Percentiles rank a stretch among this genome's conserved stretches.
These are phyloP conservation scores for Druon quercuslanigerum DNA, from an alignment of 1,140 invertebrate species.

Conservation along the genomic window DNA sequence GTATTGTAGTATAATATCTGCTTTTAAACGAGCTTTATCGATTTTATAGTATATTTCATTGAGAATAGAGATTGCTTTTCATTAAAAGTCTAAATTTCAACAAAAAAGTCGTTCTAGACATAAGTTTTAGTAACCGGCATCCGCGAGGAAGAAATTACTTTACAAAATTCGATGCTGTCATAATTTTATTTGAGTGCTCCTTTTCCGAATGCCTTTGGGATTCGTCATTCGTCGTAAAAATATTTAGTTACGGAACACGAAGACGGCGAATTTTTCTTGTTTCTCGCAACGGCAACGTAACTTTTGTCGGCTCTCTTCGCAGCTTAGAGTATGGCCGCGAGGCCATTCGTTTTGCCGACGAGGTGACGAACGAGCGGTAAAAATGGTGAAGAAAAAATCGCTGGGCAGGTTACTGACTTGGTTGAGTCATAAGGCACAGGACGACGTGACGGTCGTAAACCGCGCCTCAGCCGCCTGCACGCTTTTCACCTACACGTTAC, in stretches of 20 bases:
- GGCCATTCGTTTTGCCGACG: slow-evolving; percentile 36
- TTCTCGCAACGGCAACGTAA: background rate
- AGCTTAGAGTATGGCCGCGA: slow-evolving; percentile 43
- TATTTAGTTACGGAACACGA: background rate
- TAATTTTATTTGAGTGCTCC: no score
- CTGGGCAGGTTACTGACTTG: slow-evolving; percentile 64
- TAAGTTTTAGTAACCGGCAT: no score
- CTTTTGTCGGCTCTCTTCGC: slow-evolving; percentile 45
- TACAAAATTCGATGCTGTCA: no score
- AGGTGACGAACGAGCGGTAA: slow-evolving; percentile 42
- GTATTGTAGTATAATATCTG: no score
- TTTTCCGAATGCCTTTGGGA: no score
- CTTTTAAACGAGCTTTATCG: no score
- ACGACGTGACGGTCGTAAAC: slow-evolving; percentile 46
- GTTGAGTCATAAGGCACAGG: slow-evolving; percentile 63
- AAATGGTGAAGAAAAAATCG: slow-evolving; percentile 45
- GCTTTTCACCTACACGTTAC: slow-evolving; percentile 46
- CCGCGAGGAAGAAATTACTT: no score
- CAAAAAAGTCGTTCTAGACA: no score
- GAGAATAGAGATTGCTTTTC: no score
- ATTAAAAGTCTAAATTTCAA: no score
- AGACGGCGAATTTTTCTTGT: background rate
- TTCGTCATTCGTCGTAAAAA: no score
- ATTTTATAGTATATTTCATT: no score
- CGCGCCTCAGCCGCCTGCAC: slow-evolving; percentile 41